A percentile compares a stretch with the other conserved stretches of the same genome.
Evolutionary conservation across 2,113 vertebrate species (phyloP).

Genomic region (Microtus pennsylvanicus): DNA sequence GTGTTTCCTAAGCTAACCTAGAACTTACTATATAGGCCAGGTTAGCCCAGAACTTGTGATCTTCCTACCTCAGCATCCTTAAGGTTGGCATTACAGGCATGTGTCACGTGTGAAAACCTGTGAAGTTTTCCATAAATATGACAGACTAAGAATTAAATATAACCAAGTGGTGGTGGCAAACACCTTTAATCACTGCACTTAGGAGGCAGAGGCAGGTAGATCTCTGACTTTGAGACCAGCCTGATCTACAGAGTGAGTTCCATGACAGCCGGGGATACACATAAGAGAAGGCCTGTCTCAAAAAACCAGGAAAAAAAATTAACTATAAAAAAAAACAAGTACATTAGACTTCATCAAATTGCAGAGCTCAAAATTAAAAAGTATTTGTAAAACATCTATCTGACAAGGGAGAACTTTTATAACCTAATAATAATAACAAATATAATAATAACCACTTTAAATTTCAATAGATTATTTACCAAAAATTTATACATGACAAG

Average conservation of each 20-base stretch:
- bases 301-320: too few species aligned
- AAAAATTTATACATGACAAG: background rate
- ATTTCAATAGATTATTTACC: background rate
- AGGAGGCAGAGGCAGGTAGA: background rate
- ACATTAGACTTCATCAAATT: background rate
- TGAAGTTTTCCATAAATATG: background rate
- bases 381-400: background rate
- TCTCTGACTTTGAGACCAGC: background rate
- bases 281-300: background rate
- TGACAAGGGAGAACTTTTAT: background rate
- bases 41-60: background rate
- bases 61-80: background rate
- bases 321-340: background rate
- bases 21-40: background rate
- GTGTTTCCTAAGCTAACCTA: background rate
- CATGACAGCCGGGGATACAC: background rate
- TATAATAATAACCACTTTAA: background rate
- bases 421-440: background rate
- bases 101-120: background rate
- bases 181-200: background rate
- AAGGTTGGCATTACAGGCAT: background rate
- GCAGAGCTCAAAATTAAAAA: background rate
- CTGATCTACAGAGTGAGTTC: background rate
- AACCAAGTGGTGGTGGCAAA: background rate
- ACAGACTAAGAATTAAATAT: background rate